Conservation (phyloP, 2,113 vertebrate species). For the Dicrurus megarhynchus region DNA sequence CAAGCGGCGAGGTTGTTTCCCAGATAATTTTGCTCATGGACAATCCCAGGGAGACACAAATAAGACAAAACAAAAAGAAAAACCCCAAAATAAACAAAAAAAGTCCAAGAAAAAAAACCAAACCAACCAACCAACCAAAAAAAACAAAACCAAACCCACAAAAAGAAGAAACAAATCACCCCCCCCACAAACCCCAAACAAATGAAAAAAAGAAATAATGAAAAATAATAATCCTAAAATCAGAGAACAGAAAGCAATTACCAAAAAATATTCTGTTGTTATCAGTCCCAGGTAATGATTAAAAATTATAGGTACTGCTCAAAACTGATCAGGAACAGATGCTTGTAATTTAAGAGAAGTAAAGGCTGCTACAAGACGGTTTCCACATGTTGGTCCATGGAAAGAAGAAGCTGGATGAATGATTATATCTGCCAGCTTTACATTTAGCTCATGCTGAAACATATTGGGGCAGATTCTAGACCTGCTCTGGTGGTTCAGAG, state of each 20-base stretch:
- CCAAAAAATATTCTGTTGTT: background rate
- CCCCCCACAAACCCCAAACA: background rate
- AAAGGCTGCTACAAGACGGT: background rate
- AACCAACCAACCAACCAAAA: background rate
- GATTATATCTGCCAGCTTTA: background rate
- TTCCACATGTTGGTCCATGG: background rate
- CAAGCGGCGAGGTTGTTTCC: background rate
- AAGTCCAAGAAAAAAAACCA: background rate
- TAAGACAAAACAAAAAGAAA: background rate
- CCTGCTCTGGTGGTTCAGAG: background rate
- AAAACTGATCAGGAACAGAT: background rate
- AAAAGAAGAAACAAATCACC: background rate
- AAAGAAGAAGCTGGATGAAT: background rate
- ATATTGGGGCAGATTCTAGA: background rate
- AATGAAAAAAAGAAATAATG: background rate
- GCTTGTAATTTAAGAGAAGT: background rate
- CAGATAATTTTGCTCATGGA: background rate
- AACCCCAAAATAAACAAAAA: background rate
- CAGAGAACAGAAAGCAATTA: background rate
- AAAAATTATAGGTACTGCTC: background rate
- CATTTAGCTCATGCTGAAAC: background rate
- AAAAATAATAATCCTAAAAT: background rate
- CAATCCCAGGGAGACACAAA: background rate
- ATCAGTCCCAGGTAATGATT: background rate
- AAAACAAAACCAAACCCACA: background rate